Conservation (phyloP, 2,888 invertebrate genomes). For the Brachypalpus laphriformis region DNA sequence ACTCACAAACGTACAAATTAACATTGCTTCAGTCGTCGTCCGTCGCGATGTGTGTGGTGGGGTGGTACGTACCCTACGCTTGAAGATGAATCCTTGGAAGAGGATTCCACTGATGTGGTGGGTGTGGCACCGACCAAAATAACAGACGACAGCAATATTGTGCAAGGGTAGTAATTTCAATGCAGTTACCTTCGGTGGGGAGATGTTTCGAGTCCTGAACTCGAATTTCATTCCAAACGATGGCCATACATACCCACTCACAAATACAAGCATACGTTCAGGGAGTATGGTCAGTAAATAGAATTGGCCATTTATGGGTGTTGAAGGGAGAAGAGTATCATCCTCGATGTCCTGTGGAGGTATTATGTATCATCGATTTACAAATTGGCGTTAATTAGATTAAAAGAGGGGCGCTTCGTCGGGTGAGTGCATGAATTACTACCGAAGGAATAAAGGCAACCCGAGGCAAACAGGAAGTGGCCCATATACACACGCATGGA, state of each 20-base stretch:
- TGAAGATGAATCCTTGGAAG: constrained; percentile 52
- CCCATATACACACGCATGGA: not conserved
- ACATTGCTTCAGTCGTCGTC: constrained; percentile 47
- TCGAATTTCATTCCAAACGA: constrained; percentile 45
- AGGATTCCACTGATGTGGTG: constrained; percentile 15
- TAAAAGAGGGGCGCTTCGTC: constrained; percentile 45
- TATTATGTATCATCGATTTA: constrained; percentile 73
- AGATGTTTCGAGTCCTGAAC: constrained; percentile 26
- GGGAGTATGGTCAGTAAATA: not conserved
- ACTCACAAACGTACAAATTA: constrained; percentile 74
- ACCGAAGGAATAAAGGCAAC: not conserved
- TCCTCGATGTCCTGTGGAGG: constrained; percentile 54
- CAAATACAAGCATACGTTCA: not conserved
- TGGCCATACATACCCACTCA: not conserved
- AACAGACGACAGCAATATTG: constrained; percentile 69
- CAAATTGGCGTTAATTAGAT: constrained; percentile 74
- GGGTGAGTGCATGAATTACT: not conserved
- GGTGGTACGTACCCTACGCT: not conserved
- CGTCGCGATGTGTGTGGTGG: not conserved
- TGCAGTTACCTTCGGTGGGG: not conserved
- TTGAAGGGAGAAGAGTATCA: constrained; percentile 31
- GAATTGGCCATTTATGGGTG: constrained; percentile 34
- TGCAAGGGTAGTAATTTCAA: constrained; percentile 33
- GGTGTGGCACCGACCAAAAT: constrained; percentile 69
- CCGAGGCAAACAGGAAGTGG: constrained; percentile 19